phyloP scores from a whole-genome alignment of 2,797 vertebrate species.

The Discoglossus pictus region DNA sequence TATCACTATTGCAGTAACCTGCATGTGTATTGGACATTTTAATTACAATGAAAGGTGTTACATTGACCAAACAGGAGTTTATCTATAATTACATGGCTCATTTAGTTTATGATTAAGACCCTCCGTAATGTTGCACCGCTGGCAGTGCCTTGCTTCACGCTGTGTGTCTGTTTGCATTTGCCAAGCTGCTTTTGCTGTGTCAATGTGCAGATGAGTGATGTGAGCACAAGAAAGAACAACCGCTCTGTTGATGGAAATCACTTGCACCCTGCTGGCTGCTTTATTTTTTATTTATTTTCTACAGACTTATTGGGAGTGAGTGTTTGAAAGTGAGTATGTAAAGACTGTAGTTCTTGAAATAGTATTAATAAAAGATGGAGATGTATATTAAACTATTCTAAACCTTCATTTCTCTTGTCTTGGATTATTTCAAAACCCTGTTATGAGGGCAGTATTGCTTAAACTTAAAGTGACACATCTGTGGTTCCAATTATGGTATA shows the following conservation, averaged over 20 bases:
- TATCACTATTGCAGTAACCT: no score
- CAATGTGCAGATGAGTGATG: slow-evolving; percentile 3
- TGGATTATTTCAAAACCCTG: background rate
- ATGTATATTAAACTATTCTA: slow-evolving; percentile 24
- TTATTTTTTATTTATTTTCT: slow-evolving; percentile 7
- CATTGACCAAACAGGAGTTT: no score
- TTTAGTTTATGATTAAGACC: no score
- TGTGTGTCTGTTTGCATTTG: slow-evolving; percentile 4
- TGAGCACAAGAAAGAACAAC: background rate
- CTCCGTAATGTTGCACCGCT: background rate
- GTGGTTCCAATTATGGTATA: no score
- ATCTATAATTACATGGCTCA: no score
- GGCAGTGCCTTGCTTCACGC: slow-evolving; percentile 30
- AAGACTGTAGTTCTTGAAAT: slow-evolving; percentile 9
- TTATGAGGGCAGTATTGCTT: no score
- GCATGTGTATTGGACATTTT: no score
- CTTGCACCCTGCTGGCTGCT: background rate
- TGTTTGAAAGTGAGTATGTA: slow-evolving; percentile 3
- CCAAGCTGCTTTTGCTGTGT: slow-evolving; percentile 4
- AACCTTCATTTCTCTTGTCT: background rate
- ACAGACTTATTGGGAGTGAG: background rate
- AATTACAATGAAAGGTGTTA: no score
- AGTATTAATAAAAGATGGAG: slow-evolving; percentile 6
- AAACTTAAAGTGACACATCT: background rate
- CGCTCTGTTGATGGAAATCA: background rate